These are phyloP conservation scores for Drosophila mercatorum DNA, from an alignment of 2,888 invertebrate genomes.

Conservation along the genomic window DNA sequence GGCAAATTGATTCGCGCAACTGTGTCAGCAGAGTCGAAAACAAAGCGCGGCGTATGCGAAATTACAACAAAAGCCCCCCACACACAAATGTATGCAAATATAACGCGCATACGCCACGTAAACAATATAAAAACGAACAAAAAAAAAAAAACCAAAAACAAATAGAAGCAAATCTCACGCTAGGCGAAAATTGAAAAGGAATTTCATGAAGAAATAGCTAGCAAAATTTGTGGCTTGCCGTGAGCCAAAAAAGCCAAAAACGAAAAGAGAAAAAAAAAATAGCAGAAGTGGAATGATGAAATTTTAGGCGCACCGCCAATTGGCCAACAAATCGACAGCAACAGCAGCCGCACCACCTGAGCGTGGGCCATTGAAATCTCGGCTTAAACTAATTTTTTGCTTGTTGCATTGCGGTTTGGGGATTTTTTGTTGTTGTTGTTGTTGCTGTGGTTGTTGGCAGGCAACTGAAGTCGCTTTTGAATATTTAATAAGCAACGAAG, in stretches of 20 bases:
- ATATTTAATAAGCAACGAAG: constrained; percentile 74
- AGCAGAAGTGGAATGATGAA: constrained; percentile 29
- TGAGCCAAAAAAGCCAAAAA: constrained; percentile 16
- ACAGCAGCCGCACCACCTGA: constrained; percentile 25
- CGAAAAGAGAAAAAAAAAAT: constrained; percentile 2
- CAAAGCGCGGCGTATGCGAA: constrained; percentile 79
- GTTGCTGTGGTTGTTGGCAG: constrained; percentile 34
- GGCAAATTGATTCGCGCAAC: constrained; percentile 71
- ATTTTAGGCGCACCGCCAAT: constrained; percentile 52
- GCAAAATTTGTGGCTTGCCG: constrained; percentile 21
- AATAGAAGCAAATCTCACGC: constrained; percentile 35
- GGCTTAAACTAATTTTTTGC: constrained; percentile 77
- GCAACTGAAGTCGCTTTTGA: constrained; percentile 65
- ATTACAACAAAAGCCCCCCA: constrained; percentile 54
- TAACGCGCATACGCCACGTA: constrained; percentile 76
- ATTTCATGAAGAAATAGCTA: constrained; percentile 36
- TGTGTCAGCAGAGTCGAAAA: constrained; percentile 70
- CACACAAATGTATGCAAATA: constrained; percentile 72
- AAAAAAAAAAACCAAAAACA: constrained; percentile 10
- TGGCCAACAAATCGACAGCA: constrained; percentile 65
- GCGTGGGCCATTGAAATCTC: constrained; percentile 65
- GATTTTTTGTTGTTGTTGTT: background rate
- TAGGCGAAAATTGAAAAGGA: constrained; percentile 74
- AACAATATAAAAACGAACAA: constrained; percentile 49
- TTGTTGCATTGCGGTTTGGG: constrained; percentile 60